Conservation (phyloP, 2,113 vertebrate species). For the Corythaeola cristata region DNA sequence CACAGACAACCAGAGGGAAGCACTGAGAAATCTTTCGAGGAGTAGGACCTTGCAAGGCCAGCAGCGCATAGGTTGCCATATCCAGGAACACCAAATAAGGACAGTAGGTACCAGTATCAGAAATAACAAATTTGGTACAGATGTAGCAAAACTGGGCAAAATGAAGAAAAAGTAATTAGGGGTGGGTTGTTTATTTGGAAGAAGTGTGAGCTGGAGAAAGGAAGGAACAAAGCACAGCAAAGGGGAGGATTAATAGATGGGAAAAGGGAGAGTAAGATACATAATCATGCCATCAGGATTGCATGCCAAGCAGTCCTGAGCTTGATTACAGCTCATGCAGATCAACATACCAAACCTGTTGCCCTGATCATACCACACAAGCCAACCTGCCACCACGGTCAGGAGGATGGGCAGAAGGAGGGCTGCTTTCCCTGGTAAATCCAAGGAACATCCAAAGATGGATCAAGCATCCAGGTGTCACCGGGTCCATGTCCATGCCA, state of each 20-base stretch:
- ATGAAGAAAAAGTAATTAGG: not conserved
- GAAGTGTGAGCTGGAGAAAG: not conserved
- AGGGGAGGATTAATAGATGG: not conserved
- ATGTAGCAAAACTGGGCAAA: not conserved
- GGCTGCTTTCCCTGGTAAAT: not conserved
- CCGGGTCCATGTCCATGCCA: rapidly evolving
- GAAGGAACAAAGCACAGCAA: not conserved
- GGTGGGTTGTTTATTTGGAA: not conserved
- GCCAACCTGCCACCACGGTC: rapidly evolving
- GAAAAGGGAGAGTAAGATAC: not conserved
- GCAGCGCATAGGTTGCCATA: not conserved
- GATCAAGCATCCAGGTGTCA: not conserved
- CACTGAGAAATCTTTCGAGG: not conserved
- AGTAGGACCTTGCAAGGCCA: not conserved
- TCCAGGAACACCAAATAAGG: not conserved
- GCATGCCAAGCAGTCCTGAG: not conserved
- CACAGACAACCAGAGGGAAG: not conserved
- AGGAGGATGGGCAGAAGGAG: not conserved
- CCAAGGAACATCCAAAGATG: not conserved
- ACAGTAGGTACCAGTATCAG: not conserved
- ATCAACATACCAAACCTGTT: not conserved
- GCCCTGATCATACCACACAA: not conserved
- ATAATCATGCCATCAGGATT: not conserved
- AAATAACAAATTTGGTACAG: not conserved
- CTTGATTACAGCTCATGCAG: not conserved